phyloP scores from a whole-genome alignment of 2,113 vertebrate species.

The Pelusios castaneus region DNA sequence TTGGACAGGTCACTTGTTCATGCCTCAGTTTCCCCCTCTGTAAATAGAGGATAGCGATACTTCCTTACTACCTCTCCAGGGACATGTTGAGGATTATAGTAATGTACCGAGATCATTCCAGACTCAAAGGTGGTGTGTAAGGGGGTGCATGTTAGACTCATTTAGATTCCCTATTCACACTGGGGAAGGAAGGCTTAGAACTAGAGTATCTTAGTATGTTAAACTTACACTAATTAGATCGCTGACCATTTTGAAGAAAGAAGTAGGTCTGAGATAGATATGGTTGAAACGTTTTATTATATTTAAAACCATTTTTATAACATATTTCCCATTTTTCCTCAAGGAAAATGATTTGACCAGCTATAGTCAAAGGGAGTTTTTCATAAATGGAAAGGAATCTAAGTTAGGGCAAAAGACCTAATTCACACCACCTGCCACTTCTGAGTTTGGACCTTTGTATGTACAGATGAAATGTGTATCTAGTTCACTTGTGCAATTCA shows the following conservation, averaged over 20 bases:
- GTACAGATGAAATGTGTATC: not conserved
- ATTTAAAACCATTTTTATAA: not conserved
- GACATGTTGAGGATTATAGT: not conserved
- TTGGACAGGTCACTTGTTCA: not conserved
- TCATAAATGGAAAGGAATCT: not conserved
- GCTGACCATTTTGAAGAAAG: not conserved
- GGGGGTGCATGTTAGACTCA: not conserved
- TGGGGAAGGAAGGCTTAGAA: not conserved
- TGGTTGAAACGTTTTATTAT: not conserved
- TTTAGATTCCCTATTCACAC: not conserved
- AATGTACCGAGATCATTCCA: not conserved
- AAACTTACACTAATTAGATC: not conserved
- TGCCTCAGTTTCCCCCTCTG: not conserved
- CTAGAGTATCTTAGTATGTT: not conserved
- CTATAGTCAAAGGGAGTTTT: not conserved
- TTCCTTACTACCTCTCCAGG: too few relatives aligned
- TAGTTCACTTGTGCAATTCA: not conserved
- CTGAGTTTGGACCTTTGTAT: not conserved
- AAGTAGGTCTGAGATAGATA: not conserved
- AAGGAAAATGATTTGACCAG: not conserved
- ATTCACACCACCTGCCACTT: not conserved
- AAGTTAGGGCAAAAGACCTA: not conserved
- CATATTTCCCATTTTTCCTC: not conserved
- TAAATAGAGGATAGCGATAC: not conserved
- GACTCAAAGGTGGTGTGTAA: not conserved